Base-by-base conservation (phyloP, 1,140 invertebrate genomes). In the Drosophila kepulauana region DNA sequence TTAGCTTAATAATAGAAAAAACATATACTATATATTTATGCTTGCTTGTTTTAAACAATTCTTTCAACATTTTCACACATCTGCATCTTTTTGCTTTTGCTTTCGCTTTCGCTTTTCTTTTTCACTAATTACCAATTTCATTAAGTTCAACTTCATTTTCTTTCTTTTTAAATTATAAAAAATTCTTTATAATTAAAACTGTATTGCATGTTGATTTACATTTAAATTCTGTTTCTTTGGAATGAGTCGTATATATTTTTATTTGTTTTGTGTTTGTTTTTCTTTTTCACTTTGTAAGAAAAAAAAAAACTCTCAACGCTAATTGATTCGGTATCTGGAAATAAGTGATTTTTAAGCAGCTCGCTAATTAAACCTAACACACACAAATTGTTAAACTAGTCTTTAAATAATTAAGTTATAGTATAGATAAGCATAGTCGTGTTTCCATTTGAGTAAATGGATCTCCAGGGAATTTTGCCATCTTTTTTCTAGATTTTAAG, bases 221-320 rank as follows among this genome's bases (percentile, higher is more conserved):
- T 81, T 90, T 82, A 85, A 90, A 79, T 89, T 86, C 80, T 86
- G 81, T 71, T 89, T 89, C 91, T 92, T 92, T 92, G 91, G 91
- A 92, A 92, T 92, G 91, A 92, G 82, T 91, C 87, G 91, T 91
- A 77, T 87, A 84, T 86, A 68, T 78, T 57, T 87, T 66, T 78
- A 71, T 63, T 20, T 59, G 33, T 67, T 56, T 73, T 64, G 38
- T 13, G 30, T 61, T 49, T 16, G 13, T 67, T 64, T 65, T 33
- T 43, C 4, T 70, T 15, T 52, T 59, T 65, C 41, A 59, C 13
- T 71, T 41, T 43, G 41, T 43, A 43, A 43, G n/a, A 43, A 43
- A 33, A 33, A n/a, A n/a, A n/a, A n/a, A n/a, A n/a, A n/a, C n/a
- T n/a, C n/a, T n/a, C 7, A 25, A 43, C 15, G 33, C 35, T 66